phyloP scores from a whole-genome alignment of 2,113 vertebrate species.

The Callopanchax toddi region DNA sequence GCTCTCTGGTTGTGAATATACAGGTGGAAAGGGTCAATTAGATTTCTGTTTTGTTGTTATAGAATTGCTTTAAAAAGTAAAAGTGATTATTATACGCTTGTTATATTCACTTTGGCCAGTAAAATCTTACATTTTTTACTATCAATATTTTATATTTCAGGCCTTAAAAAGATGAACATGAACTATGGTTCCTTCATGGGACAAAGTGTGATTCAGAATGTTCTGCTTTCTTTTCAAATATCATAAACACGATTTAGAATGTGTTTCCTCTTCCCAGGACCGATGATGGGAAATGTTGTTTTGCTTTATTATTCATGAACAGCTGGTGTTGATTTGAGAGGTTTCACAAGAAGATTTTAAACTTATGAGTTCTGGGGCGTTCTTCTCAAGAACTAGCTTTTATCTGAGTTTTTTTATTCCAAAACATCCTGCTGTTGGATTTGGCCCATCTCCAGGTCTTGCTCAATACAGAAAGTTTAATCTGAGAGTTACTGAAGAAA shows the following conservation, averaged over 20 bases:
- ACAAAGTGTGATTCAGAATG: neutral
- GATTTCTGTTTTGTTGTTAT: no score
- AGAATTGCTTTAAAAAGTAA: no score
- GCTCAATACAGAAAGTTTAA: slow-evolving; percentile 14
- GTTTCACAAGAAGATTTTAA: neutral
- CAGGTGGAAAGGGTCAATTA: no score
- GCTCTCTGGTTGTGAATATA: no score
- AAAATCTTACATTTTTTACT: no score
- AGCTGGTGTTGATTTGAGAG: slow-evolving; percentile 7
- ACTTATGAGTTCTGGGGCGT: neutral
- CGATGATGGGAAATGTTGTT: neutral
- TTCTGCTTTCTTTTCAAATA: slow-evolving; percentile 9
- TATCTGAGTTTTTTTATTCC: slow-evolving; percentile 7
- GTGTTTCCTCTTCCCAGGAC: neutral
- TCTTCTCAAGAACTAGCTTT: neutral
- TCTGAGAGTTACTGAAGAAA: no score
- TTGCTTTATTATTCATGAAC: neutral
- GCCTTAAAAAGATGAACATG: no score
- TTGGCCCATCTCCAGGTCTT: neutral
- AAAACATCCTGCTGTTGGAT: slow-evolving; percentile 30
- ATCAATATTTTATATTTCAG: no score
- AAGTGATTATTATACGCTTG: no score
- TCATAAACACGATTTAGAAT: slow-evolving; percentile 14
- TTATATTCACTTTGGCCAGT: no score
- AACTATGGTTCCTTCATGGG: no score